These are phyloP conservation scores for Eupithecia subfuscata DNA, from an alignment of 2,888 invertebrate genomes.

Conservation along the genomic window DNA sequence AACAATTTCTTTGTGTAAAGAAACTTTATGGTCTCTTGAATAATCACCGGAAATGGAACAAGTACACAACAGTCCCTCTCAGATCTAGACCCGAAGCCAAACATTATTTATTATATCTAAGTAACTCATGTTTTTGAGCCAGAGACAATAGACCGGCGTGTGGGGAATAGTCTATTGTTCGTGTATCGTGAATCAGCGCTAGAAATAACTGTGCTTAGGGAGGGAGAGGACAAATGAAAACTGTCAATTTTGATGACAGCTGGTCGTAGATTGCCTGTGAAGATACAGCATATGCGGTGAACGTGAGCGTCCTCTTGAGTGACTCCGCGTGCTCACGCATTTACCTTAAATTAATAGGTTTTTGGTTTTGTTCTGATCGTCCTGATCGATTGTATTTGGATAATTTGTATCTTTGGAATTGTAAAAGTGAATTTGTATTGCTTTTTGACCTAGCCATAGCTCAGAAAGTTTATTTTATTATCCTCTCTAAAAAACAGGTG, in stretches of 20 bases:
- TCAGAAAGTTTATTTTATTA: neutral
- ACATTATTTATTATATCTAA: conserved; percentile 39
- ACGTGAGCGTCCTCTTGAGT: neutral
- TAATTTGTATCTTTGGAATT: neutral
- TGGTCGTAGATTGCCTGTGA: conserved; percentile 26
- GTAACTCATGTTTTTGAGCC: conserved; percentile 49
- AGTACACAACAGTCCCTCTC: neutral
- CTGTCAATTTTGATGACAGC: conserved; percentile 33
- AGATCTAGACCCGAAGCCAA: conserved; percentile 11
- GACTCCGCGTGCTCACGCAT: neutral
- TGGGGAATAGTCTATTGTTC: conserved; percentile 54
- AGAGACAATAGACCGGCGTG: conserved; percentile 52
- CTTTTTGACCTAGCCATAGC: neutral
- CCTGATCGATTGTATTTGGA: neutral
- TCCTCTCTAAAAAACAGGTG: neutral
- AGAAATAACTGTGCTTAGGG: conserved; percentile 38
- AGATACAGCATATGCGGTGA: conserved; percentile 16
- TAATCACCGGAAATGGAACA: neutral
- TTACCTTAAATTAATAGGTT: neutral
- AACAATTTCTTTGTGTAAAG: neutral
- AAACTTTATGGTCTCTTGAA: neutral
- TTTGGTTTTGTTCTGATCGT: neutral
- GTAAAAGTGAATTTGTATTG: neutral
- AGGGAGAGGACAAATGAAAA: conserved; percentile 35
- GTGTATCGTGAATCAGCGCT: conserved; percentile 48